phyloP scores from a whole-genome alignment of 2,888 invertebrate genomes.

The Phengaris arion region DNA sequence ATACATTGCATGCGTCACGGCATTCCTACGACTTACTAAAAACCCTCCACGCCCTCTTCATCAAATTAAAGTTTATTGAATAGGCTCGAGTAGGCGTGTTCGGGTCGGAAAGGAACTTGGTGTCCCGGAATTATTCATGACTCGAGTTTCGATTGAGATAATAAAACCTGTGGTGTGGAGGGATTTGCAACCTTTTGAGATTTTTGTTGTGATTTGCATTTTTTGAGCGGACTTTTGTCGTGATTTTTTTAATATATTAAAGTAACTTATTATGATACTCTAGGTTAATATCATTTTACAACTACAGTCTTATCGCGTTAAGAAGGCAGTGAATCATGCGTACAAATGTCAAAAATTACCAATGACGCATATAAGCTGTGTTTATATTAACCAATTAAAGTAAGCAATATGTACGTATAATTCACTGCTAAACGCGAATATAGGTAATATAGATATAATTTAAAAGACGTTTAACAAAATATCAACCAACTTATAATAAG shows the following conservation, averaged over 20 bases:
- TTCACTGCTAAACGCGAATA: too few species aligned
- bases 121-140: slow-evolving; percentile 63
- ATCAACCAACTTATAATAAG: too few species aligned
- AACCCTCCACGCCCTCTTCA: slow-evolving; percentile 43
- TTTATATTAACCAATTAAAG: too few species aligned
- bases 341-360: too few species aligned
- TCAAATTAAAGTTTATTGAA: slow-evolving; percentile 58
- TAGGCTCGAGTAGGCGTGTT: slow-evolving; percentile 37
- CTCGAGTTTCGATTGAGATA: slow-evolving; percentile 64
- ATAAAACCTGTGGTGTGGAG: slow-evolving; percentile 39
- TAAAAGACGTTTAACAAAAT: too few species aligned
- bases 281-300: too few species aligned
- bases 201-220: background rate
- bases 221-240: background rate
- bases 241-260: background rate
- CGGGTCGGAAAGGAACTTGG: slow-evolving; percentile 45
- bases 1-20: slow-evolving; percentile 36
- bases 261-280: too few species aligned
- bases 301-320: too few species aligned
- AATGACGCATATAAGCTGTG: too few species aligned
- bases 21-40: slow-evolving; percentile 33
- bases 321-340: too few species aligned
- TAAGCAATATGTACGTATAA: too few species aligned
- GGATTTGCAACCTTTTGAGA: slow-evolving; percentile 6
- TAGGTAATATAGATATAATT: too few species aligned